These are phyloP conservation scores for Athetis lepigone DNA, from an alignment of 2,888 invertebrate species.

Conservation along the genomic window DNA sequence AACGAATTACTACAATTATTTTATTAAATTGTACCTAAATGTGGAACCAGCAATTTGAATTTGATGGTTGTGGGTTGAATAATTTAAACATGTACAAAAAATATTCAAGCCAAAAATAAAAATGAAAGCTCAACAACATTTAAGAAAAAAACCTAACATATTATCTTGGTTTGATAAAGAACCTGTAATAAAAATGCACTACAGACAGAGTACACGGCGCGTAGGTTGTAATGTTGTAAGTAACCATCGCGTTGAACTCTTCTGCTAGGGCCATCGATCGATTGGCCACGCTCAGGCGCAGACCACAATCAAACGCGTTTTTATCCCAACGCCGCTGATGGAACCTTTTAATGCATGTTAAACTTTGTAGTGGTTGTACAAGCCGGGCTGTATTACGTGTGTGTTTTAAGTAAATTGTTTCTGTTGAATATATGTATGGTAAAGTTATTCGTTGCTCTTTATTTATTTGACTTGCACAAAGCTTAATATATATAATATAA, in stretches of 20 bases:
- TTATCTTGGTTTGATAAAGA: background rate
- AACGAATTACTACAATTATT: background rate
- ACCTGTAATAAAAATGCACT: slow-evolving; percentile 29
- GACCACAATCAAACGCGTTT: slow-evolving; percentile 75
- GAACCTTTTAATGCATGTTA: slow-evolving; percentile 53
- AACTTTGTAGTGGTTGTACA: slow-evolving; percentile 28
- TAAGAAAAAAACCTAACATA: background rate
- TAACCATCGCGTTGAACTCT: slow-evolving; percentile 82
- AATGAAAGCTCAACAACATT: background rate
- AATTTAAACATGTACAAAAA: too few relatives aligned
- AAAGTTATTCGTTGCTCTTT: too few relatives aligned
- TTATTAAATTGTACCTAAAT: background rate
- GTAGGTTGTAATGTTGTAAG: slow-evolving; percentile 49
- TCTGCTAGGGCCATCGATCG: slow-evolving; percentile 84
- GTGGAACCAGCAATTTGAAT: background rate
- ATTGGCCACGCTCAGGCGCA: slow-evolving; percentile 81
- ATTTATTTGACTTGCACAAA: too few relatives aligned
- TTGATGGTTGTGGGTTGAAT: background rate
- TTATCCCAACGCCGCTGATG: slow-evolving; percentile 45
- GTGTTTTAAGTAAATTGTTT: background rate
- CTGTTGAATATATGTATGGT: background rate
- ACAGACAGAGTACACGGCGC: slow-evolving; percentile 18
- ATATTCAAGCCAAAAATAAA: background rate
- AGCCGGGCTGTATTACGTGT: slow-evolving; percentile 5
- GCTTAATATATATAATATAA: too few relatives aligned